These are phyloP conservation scores for Rynchops niger DNA, from an alignment of 2,113 vertebrate genomes.

Conservation along the genomic window DNA sequence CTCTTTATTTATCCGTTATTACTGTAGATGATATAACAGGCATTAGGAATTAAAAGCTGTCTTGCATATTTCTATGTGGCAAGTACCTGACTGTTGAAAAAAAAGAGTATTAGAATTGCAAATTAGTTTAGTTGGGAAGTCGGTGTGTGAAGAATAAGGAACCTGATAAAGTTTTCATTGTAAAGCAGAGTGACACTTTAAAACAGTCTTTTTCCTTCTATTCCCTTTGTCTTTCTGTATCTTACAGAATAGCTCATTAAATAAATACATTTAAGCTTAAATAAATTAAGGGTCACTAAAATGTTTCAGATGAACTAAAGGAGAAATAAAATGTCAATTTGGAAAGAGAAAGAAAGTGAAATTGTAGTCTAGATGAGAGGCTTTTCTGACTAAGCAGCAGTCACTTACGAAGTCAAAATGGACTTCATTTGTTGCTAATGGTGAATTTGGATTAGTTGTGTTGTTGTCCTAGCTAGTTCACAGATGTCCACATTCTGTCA, in stretches of 20 bases:
- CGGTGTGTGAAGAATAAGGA: neutral
- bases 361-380: neutral
- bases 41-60: conserved; percentile 24
- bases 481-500: neutral
- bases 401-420: neutral
- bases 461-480: neutral
- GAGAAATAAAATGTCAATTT: conserved; percentile 25
- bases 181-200: neutral
- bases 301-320: neutral
- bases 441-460: neutral
- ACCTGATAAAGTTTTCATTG: conserved; percentile 11
- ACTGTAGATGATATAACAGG: neutral
- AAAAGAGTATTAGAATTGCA: neutral
- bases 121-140: neutral
- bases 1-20: neutral
- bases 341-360: neutral
- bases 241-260: neutral
- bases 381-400: neutral
- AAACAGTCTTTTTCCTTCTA: neutral
- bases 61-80: neutral
- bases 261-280: neutral
- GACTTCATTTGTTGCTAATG: neutral
- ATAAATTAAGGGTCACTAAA: conserved; percentile 16
- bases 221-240: conserved; percentile 5
- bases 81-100: neutral